Percentiles rank a stretch among this genome's conserved stretches.
Conservation (phyloP, 2,888 invertebrate genomes). For the Archips xylosteana region DNA sequence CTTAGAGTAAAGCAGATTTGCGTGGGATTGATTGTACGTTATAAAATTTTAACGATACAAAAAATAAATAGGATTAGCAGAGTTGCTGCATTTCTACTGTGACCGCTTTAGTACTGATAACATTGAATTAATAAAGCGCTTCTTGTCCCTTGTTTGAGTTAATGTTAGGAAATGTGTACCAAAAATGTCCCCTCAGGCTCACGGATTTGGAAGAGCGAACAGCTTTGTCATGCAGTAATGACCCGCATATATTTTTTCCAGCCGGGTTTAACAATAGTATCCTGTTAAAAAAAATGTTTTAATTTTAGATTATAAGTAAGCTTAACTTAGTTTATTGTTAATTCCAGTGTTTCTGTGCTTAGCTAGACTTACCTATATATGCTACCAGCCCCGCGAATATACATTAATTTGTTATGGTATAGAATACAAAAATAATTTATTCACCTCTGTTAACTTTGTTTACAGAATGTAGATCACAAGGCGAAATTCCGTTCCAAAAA, state of each 20-base stretch:
- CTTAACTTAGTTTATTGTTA: too few relatives aligned
- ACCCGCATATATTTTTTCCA: neutral
- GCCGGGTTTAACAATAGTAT: neutral
- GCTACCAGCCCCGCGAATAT: neutral
- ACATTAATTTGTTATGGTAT: neutral
- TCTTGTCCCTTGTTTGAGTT: neutral
- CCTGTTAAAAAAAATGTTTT: neutral
- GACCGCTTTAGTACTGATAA: neutral
- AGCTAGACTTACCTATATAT: neutral
- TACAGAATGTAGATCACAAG: conserved; percentile 97
- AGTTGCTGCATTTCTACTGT: too few relatives aligned
- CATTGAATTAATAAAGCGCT: neutral
- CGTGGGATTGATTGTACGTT: too few relatives aligned
- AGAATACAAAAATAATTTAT: neutral
- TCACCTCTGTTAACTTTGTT: conserved; percentile 48
- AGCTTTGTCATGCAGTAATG: conserved; percentile 2
- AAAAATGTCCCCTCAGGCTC: neutral
- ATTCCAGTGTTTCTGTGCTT: neutral
- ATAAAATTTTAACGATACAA: neutral
- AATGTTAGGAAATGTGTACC: neutral
- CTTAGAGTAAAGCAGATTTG: too few relatives aligned
- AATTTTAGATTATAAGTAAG: neutral
- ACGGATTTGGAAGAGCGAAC: neutral
- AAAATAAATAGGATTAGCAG: neutral
- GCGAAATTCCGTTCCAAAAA: conserved; percentile 97